A percentile compares a stretch with the other conserved stretches of the same genome.
Conservation (phyloP, 1,140 invertebrate genomes). For the Drosophila miranda region DNA sequence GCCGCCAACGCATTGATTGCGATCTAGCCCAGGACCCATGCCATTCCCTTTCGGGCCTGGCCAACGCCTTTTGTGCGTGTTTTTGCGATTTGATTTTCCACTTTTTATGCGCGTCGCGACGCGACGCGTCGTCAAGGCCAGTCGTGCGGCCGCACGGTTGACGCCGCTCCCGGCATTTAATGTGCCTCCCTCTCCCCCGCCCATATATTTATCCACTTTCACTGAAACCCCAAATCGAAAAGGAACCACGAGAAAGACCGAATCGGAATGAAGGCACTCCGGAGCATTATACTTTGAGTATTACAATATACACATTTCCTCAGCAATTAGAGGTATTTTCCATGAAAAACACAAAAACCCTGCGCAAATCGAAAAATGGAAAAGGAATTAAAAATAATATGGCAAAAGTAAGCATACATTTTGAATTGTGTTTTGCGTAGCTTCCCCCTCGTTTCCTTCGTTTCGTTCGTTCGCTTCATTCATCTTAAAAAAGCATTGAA, state of each 20-base stretch:
- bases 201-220: conserved; percentile 26
- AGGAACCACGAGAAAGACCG: background rate
- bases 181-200: background rate
- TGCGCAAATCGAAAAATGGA: background rate
- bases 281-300: no score
- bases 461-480: conserved; percentile 30
- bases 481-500: conserved; percentile 71
- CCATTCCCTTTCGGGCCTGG: conserved; percentile 8
- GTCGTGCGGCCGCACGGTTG: conserved; percentile 5
- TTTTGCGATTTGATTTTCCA: conserved; percentile 65
- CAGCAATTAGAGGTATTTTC: conserved; percentile 49
- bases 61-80: conserved; percentile 64
- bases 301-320: no score
- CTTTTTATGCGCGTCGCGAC: conserved; percentile 66
- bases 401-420: conserved; percentile 59
- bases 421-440: conserved; percentile 45
- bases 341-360: conserved; percentile 16
- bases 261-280: no score
- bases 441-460: conserved; percentile 3
- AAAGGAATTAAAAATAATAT: conserved; percentile 14
- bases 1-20: conserved; percentile 40
- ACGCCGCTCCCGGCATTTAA: conserved; percentile 25
- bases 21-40: conserved; percentile 29
- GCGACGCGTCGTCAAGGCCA: conserved; percentile 55
- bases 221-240: conserved; percentile 20